A percentile compares a stretch with the other conserved stretches of the same genome.
These are phyloP conservation scores for Cryptomyrus ogoouensis DNA, from an alignment of 2,113 vertebrate species.

Conservation along the genomic window DNA sequence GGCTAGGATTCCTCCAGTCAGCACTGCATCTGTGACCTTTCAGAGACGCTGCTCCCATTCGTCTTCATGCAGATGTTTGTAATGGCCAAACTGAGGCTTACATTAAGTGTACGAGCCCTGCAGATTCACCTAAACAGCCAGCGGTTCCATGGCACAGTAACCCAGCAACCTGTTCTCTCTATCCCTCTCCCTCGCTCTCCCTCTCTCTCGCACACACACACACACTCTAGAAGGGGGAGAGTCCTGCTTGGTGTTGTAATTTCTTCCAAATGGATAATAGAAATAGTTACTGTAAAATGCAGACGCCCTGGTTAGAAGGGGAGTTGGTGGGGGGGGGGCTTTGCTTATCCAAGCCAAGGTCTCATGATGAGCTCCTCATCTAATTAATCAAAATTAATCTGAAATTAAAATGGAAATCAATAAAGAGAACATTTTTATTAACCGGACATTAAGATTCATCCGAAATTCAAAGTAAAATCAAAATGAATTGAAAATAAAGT, in stretches of 20 bases:
- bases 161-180: neutral
- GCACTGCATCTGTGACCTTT: neutral
- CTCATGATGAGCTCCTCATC: neutral
- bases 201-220: neutral
- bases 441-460: neutral
- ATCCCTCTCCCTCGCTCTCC: neutral
- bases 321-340: neutral
- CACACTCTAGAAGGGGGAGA: neutral
- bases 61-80: neutral
- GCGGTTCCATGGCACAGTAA: neutral
- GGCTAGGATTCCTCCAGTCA: neutral
- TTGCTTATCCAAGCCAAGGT: neutral
- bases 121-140: neutral
- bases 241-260: neutral
- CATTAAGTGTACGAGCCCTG: neutral
- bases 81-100: neutral
- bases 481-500: neutral
- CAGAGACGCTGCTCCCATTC: neutral
- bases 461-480: neutral
- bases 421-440: neutral
- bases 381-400: neutral
- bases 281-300: neutral
- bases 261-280: slow-evolving; percentile 11
- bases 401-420: neutral
- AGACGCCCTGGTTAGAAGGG: neutral